A percentile compares a stretch with the other conserved stretches of the same genome.
Evolutionary conservation across 2,797 vertebrate species (phyloP).

Genomic region (Oreochromis grahami): DNA sequence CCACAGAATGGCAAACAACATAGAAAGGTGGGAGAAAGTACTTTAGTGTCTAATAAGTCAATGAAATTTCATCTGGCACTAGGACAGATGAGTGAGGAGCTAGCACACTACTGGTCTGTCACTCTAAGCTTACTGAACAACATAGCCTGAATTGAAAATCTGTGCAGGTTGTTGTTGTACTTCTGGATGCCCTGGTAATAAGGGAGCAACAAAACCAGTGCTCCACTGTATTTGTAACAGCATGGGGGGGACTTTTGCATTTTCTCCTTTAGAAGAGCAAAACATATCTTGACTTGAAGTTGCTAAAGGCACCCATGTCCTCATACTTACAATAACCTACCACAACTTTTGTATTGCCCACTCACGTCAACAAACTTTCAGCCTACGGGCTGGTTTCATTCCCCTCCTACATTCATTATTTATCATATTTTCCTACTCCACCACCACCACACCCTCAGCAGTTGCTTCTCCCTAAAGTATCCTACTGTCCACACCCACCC

Average conservation of each 20-base stretch:
- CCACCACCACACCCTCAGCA: constrained; percentile 30
- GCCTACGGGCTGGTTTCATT: background rate
- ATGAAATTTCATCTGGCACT: background rate
- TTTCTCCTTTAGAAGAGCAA: background rate
- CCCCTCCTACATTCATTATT: background rate
- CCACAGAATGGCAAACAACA: background rate
- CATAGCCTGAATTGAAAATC: too few relatives aligned
- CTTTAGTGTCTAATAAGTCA: background rate
- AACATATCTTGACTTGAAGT: background rate
- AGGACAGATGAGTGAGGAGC: background rate
- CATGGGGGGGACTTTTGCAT: background rate
- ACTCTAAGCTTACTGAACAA: background rate
- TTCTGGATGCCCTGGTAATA: too few relatives aligned
- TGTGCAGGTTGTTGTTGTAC: too few relatives aligned
- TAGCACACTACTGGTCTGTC: background rate
- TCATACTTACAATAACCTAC: background rate
- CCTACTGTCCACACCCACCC: constrained; percentile 13
- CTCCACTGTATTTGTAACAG: too few relatives aligned
- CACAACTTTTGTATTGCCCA: background rate
- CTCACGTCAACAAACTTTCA: background rate
- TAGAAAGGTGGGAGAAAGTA: background rate
- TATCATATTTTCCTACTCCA: background rate
- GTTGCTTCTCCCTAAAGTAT: constrained; percentile 7
- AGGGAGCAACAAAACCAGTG: too few relatives aligned
- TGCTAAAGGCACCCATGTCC: background rate